These are phyloP conservation scores for Portunus trituberculatus DNA, from an alignment of 1,140 invertebrate species.

Conservation along the genomic window DNA sequence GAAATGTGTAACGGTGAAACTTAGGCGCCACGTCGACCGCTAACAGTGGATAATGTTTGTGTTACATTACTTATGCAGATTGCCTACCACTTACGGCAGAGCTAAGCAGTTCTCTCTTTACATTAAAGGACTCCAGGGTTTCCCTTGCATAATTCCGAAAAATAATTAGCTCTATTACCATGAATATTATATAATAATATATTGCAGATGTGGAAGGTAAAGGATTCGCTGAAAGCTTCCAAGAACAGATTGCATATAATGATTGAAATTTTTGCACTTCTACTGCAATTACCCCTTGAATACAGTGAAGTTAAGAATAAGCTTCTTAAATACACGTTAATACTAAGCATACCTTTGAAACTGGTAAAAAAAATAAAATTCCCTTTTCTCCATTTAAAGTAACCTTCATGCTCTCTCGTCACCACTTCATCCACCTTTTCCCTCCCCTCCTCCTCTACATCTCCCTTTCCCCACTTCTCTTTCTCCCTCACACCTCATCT, in stretches of 20 bases:
- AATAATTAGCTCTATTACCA: slow-evolving; percentile 43
- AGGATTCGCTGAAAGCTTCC: background rate
- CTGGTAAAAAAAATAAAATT: too few relatives aligned
- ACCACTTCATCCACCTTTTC: too few relatives aligned
- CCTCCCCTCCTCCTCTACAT: background rate
- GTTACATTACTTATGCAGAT: slow-evolving; percentile 63
- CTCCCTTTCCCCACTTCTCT: background rate
- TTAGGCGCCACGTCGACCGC: background rate
- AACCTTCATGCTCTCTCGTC: too few relatives aligned
- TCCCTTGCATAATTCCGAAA: slow-evolving; percentile 30
- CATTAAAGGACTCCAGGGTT: slow-evolving; percentile 46
- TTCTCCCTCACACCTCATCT: background rate
- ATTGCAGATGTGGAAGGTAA: background rate
- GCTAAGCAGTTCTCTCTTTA: slow-evolving; percentile 48
- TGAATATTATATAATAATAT: slow-evolving; percentile 30
- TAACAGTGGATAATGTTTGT: slow-evolving; percentile 45
- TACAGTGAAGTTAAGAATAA: too few relatives aligned
- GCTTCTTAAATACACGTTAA: too few relatives aligned
- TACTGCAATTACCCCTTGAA: too few relatives aligned
- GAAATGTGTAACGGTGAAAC: background rate
- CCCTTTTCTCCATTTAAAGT: too few relatives aligned
- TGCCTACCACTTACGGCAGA: slow-evolving; percentile 16
- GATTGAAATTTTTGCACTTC: too few relatives aligned
- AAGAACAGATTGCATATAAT: background rate
- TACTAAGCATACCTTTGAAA: too few relatives aligned